Evolutionary conservation across 2,113 vertebrate species (phyloP).

Genomic region (Phoenicopterus ruber): DNA sequence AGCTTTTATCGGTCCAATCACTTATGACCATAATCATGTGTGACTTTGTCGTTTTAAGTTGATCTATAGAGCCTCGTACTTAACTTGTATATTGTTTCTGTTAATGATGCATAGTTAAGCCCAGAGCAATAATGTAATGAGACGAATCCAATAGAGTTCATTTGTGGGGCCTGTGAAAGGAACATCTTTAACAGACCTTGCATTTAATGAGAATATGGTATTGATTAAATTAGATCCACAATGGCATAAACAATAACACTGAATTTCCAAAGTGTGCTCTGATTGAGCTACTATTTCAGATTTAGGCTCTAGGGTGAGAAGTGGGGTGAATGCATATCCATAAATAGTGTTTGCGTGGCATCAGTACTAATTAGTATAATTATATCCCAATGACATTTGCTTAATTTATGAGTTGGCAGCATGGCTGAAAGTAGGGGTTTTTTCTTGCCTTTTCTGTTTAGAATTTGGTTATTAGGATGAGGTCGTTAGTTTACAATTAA

Average conservation of each 20-base stretch:
- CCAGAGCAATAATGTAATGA: slow-evolving; percentile 51
- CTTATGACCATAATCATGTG: neutral
- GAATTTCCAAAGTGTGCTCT: slow-evolving; percentile 17
- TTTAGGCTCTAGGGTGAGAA: slow-evolving; percentile 57
- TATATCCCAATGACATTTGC: slow-evolving; percentile 68
- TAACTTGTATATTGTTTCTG: slow-evolving; percentile 38
- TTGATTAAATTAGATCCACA: slow-evolving; percentile 62
- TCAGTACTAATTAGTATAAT: slow-evolving; percentile 74
- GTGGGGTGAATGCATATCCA: slow-evolving; percentile 50
- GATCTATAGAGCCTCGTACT: neutral
- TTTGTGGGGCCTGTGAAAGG: slow-evolving; percentile 22
- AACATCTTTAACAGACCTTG: slow-evolving; percentile 46
- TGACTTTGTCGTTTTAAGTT: slow-evolving; percentile 19
- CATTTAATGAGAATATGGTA: slow-evolving; percentile 61
- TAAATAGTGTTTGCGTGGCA: slow-evolving; percentile 63
- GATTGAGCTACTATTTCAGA: slow-evolving; percentile 45
- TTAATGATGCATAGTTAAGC: slow-evolving; percentile 56
- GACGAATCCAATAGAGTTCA: slow-evolving; percentile 41
- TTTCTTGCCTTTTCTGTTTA: slow-evolving; percentile 65
- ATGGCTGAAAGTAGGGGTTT: slow-evolving; percentile 33
- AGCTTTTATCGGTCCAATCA: neutral
- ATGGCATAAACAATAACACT: slow-evolving; percentile 41
- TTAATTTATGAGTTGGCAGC: slow-evolving; percentile 74
- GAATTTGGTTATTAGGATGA: slow-evolving; percentile 72
- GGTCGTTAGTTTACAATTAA: slow-evolving; percentile 73